phyloP scores from a whole-genome alignment of 2,113 vertebrate species.

The Eira barbara region DNA sequence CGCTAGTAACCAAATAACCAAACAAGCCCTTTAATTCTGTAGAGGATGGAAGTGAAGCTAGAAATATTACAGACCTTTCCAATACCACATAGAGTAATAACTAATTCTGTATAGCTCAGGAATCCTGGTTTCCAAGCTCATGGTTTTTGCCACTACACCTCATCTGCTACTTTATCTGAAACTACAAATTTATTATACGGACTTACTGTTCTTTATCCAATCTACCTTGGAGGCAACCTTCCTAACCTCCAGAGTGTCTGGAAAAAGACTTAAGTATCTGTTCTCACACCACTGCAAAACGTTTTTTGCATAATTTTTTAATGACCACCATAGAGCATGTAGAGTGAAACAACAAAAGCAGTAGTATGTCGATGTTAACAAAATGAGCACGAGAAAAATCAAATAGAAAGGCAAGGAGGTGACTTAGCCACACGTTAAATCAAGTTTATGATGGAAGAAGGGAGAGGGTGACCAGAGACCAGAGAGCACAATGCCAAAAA shows the following conservation, averaged over 20 bases:
- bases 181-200: not conserved
- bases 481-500: not conserved
- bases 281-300: not conserved
- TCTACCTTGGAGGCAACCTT: not conserved
- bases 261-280: not conserved
- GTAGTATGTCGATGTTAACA: not conserved
- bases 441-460: not conserved
- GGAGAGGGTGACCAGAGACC: not conserved
- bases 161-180: not conserved
- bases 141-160: not conserved
- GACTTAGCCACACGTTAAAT: not conserved
- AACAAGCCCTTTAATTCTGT: not conserved
- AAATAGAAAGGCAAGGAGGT: not conserved
- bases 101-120: not conserved
- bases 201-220: not conserved
- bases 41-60: not conserved
- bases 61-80: not conserved
- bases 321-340: not conserved
- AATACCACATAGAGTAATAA: not conserved
- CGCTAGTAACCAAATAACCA: not conserved
- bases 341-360: not conserved
- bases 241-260: not conserved
- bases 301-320: not conserved
- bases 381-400: not conserved
- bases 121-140: not conserved